These are phyloP conservation scores for Botrylloides violaceus DNA, from an alignment of 23 tunicate genomes.

Conservation along the genomic window DNA sequence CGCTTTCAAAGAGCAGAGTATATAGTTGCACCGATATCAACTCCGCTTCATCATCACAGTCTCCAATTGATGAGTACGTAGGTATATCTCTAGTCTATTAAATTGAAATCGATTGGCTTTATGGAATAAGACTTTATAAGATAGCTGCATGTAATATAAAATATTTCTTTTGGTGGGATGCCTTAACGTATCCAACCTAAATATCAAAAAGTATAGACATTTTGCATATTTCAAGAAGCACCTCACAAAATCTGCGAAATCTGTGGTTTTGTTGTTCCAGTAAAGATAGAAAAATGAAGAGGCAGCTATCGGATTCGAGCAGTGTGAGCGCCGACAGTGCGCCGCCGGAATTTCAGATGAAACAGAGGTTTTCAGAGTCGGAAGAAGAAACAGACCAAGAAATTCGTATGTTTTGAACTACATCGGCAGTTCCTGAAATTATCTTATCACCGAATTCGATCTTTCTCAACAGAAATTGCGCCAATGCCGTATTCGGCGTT, in stretches of 20 bases:
- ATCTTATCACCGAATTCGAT: too few species aligned
- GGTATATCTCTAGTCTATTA: too few species aligned
- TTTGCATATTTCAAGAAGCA: too few species aligned
- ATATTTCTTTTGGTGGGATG: too few species aligned
- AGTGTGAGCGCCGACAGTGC: slow-evolving; percentile 35
- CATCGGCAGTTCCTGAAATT: too few species aligned
- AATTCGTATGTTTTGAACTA: slow-evolving; percentile 44
- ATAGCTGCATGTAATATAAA: too few species aligned
- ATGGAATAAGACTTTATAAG: too few species aligned
- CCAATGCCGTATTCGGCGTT: slow-evolving; percentile 44
- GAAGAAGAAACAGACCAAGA: slow-evolving; percentile 37
- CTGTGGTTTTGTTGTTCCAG: not conserved
- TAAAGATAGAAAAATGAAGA: slow-evolving; percentile 13
- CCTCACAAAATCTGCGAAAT: too few species aligned
- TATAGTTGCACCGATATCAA: not conserved
- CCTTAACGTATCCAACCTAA: too few species aligned
- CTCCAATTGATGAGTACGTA: not conserved
- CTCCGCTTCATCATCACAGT: not conserved
- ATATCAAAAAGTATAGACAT: too few species aligned
- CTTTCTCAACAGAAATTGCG: slow-evolving; percentile 31
- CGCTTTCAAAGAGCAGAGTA: not conserved
- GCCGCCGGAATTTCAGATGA: slow-evolving; percentile 55
- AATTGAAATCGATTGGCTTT: too few species aligned
- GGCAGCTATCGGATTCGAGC: slow-evolving; percentile 71
- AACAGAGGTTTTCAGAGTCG: slow-evolving; percentile 36